A percentile compares a stretch with the other conserved stretches of the same genome.
phyloP scores from a whole-genome alignment of 2,113 vertebrate genomes.

The Myrmophylax atrothorax region DNA sequence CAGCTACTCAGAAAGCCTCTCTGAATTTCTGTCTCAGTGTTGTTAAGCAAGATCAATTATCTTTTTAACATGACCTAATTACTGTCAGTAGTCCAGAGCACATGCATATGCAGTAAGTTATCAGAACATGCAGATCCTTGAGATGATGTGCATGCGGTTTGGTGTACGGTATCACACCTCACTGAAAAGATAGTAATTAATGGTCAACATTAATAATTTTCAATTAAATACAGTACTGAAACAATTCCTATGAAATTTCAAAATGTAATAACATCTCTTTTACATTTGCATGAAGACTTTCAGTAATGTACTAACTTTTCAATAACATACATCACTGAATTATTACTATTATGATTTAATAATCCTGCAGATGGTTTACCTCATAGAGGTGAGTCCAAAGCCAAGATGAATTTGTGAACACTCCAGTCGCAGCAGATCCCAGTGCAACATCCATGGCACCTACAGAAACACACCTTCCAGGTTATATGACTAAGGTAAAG shows the following conservation, averaged over 20 bases:
- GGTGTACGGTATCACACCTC: background rate
- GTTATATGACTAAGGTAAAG: background rate
- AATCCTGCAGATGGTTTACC: constrained; percentile 15
- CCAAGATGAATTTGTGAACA: constrained; percentile 95
- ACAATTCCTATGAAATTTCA: background rate
- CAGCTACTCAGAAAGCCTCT: background rate
- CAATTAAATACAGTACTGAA: background rate
- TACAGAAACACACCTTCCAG: constrained; percentile 32
- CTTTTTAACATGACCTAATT: background rate
- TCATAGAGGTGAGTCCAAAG: constrained; percentile 88
- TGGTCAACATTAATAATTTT: background rate
- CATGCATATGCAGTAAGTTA: background rate
- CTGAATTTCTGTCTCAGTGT: background rate
- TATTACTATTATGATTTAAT: background rate
- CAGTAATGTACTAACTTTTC: background rate
- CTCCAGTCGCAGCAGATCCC: constrained; percentile 91
- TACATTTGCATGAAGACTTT: background rate
- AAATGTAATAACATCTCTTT: background rate
- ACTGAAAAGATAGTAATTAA: background rate
- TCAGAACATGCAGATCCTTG: background rate
- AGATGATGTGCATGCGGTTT: background rate
- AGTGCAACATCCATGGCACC: constrained; percentile 94
- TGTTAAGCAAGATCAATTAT: background rate
- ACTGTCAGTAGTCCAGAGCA: background rate
- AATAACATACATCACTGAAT: background rate